Percentiles rank a stretch among this genome's conserved stretches.
Conservation (phyloP, 2,113 vertebrate genomes). For the Gorsachius goisagi region DNA sequence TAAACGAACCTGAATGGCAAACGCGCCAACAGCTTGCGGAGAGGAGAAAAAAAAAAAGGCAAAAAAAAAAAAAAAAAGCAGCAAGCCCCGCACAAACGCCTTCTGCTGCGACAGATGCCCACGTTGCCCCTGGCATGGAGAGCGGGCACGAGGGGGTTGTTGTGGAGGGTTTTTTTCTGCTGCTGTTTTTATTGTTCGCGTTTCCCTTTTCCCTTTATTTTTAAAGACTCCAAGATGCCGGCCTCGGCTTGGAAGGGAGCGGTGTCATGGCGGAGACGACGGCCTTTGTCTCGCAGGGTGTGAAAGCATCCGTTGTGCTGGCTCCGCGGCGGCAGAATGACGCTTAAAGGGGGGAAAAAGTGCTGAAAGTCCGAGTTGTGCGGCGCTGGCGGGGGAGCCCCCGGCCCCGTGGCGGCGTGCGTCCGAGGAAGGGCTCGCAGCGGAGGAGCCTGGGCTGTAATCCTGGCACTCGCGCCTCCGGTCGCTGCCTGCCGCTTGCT, state of each 20-base stretch:
- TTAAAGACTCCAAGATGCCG: conserved; percentile 70
- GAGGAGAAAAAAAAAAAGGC: background rate
- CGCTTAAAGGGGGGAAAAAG: conserved; percentile 67
- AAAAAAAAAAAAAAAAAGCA: background rate
- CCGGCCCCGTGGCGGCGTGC: conserved; percentile 48
- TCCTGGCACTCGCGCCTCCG: conserved; percentile 78
- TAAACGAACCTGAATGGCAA: conserved; percentile 76
- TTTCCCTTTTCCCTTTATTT: conserved; percentile 64
- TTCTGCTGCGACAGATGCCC: conserved; percentile 79
- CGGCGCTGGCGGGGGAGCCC: conserved; percentile 59
- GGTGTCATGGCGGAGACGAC: conserved; percentile 79
- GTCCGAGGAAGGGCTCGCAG: conserved; percentile 61
- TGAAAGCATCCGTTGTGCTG: conserved; percentile 78
- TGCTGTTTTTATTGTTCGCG: conserved; percentile 67
- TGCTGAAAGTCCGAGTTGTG: conserved; percentile 69
- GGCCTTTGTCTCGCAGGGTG: conserved; percentile 82
- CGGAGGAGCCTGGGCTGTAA: conserved; percentile 68
- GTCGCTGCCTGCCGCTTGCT: conserved; percentile 75
- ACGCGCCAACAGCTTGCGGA: conserved; percentile 62
- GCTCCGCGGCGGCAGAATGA: conserved; percentile 74
- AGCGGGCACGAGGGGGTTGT: conserved; percentile 65
- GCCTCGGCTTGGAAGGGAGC: conserved; percentile 72
- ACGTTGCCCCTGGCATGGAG: conserved; percentile 73
- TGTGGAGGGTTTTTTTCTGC: conserved; percentile 58
- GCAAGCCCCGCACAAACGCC: conserved; percentile 52